Percentiles rank a stretch among this genome's conserved stretches.
Conservation (phyloP, 1,140 invertebrate genomes). For the Anthonomus grandis region DNA sequence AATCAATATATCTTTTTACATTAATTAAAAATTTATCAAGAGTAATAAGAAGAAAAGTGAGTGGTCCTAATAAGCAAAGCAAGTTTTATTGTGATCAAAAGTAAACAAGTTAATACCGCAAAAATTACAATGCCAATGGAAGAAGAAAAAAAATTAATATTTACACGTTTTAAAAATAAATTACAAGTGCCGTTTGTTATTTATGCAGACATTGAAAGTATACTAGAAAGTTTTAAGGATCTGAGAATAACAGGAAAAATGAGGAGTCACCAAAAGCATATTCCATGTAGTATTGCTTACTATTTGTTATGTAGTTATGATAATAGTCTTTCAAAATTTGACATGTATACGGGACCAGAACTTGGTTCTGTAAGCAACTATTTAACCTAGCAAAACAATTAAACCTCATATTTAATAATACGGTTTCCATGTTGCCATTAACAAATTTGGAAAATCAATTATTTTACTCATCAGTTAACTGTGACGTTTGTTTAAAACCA, state of each 20-base stretch:
- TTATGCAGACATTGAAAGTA: too few relatives aligned
- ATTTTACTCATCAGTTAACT: too few relatives aligned
- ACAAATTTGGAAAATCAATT: slow-evolving; percentile 7
- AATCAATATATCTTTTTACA: slow-evolving; percentile 22
- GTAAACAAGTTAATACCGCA: slow-evolving; percentile 12
- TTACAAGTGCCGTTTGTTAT: too few relatives aligned
- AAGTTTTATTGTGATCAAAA: slow-evolving; percentile 32
- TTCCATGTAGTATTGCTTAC: slow-evolving; percentile 32
- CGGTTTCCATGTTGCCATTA: slow-evolving; percentile 20
- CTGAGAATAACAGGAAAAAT: slow-evolving; percentile 11
- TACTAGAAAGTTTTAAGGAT: slow-evolving; percentile 22
- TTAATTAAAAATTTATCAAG: too few relatives aligned
- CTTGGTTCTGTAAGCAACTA: slow-evolving; percentile 28
- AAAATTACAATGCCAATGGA: slow-evolving; percentile 30
- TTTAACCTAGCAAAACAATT: slow-evolving; percentile 25
- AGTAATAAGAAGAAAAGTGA: too few relatives aligned
- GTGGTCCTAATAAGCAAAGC: slow-evolving; percentile 22
- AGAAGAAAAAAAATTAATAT: slow-evolving; percentile 4
- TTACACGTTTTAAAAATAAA: slow-evolving; percentile 19
- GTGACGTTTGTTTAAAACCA: slow-evolving; percentile 40
- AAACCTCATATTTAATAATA: slow-evolving; percentile 23
- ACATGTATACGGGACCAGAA: slow-evolving; percentile 28
- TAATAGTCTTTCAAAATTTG: slow-evolving; percentile 39
- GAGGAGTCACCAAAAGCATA: too few relatives aligned
- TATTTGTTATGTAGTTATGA: slow-evolving; percentile 9